These are phyloP conservation scores for Euglossa dilemma DNA, from an alignment of 1,140 invertebrate genomes.

Conservation along the genomic window DNA sequence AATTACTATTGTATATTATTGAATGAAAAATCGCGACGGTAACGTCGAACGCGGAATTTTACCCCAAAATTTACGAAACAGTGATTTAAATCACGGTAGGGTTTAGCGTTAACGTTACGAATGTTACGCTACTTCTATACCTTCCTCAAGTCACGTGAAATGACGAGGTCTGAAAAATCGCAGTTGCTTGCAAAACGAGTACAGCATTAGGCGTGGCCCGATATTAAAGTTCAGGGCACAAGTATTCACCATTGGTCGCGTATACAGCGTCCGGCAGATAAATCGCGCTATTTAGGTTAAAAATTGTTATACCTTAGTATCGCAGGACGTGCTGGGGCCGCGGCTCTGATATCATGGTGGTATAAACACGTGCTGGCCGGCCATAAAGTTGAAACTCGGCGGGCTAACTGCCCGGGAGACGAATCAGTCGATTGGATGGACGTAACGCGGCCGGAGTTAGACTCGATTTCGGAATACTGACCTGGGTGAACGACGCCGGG, in stretches of 20 bases:
- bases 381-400: background rate
- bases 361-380: background rate
- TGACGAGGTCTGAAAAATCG: background rate
- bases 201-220: background rate
- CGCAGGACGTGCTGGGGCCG: background rate
- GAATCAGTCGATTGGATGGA: constrained; percentile 33
- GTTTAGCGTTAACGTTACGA: no score
- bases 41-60: no score
- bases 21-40: no score
- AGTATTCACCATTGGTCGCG: background rate
- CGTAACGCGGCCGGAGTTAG: background rate
- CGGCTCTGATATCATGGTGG: background rate
- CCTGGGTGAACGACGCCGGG: background rate
- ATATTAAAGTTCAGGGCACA: background rate
- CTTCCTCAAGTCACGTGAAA: no score
- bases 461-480: constrained; percentile 24
- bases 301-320: constrained; percentile 2
- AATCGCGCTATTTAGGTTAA: constrained; percentile 14
- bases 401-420: background rate
- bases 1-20: no score
- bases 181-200: background rate
- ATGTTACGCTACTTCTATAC: no score
- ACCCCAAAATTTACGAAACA: no score
- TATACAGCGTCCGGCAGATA: background rate
- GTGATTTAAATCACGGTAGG: no score